A percentile compares a stretch with the other conserved stretches of the same genome.
Evolutionary conservation across 2,113 vertebrate genomes (phyloP).

Genomic region (Chlamydotis undulata): DNA sequence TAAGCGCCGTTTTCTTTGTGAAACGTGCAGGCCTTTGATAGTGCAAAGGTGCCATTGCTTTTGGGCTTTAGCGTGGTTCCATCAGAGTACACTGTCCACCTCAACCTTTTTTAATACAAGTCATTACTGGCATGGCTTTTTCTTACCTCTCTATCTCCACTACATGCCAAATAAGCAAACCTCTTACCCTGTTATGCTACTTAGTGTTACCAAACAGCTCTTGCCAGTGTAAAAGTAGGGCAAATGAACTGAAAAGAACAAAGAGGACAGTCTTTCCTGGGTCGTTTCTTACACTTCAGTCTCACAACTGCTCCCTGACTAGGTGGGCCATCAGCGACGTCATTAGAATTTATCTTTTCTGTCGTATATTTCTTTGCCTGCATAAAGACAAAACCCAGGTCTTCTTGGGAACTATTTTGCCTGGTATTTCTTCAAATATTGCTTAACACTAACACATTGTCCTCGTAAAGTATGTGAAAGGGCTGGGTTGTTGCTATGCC

Average conservation of each 20-base stretch:
- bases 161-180: neutral
- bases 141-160: neutral
- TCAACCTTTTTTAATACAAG: neutral
- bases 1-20: neutral
- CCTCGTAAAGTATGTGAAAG: neutral
- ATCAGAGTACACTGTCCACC: neutral
- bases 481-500: neutral
- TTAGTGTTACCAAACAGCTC: neutral
- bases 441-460: conserved; percentile 38
- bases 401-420: conserved; percentile 27
- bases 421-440: conserved; percentile 39
- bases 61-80: neutral
- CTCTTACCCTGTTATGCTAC: neutral
- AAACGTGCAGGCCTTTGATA: neutral
- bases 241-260: neutral
- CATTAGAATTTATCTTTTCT: neutral
- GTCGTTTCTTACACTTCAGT: neutral
- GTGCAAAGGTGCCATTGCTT: neutral
- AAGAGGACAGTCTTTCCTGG: neutral
- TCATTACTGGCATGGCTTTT: neutral
- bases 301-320: neutral
- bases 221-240: neutral
- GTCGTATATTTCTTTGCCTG: neutral
- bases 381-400: neutral
- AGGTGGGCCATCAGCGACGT: neutral